Conservation (phyloP, 1,140 invertebrate species). For the Drosophila lacertosa region DNA sequence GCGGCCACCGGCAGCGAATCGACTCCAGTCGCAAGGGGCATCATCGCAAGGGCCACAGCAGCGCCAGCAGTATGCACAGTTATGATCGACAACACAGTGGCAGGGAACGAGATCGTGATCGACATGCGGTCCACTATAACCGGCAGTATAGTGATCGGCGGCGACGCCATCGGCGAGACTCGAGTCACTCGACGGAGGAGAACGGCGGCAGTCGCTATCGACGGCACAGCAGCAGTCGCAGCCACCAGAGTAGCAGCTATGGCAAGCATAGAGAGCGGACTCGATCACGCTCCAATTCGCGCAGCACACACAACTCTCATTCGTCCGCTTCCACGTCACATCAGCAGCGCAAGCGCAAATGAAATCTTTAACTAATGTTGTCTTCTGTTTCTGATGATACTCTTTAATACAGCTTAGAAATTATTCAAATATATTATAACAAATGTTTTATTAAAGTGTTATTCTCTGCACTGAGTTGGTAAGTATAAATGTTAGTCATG, state of each 20-base stretch:
- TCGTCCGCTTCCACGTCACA: constrained; percentile 65
- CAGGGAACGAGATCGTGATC: constrained; percentile 36
- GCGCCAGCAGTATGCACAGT: constrained; percentile 2
- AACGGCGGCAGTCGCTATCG: constrained; percentile 30
- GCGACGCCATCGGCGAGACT: constrained; percentile 29
- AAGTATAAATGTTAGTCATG: neutral
- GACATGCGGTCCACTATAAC: constrained; percentile 10
- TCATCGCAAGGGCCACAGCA: constrained; percentile 6
- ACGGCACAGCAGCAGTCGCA: constrained; percentile 45
- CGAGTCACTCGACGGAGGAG: constrained; percentile 59
- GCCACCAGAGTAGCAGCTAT: constrained; percentile 53
- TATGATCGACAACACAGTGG: constrained; percentile 17
- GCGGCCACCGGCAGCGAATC: constrained; percentile 17
- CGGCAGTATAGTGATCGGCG: constrained; percentile 22
- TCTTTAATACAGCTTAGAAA: constrained; percentile 31
- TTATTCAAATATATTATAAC: constrained; percentile 18
- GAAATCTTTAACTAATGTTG: constrained; percentile 34
- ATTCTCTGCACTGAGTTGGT: neutral
- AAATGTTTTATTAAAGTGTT: neutral
- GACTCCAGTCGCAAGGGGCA: constrained; percentile 9
- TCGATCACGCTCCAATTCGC: constrained; percentile 68
- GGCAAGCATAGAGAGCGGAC: constrained; percentile 39
- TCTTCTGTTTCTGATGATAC: constrained; percentile 35
- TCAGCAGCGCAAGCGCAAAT: constrained; percentile 61
- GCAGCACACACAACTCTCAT: constrained; percentile 59